These are phyloP conservation scores for Oreochromis aureus DNA, from an alignment of 2,113 vertebrate species.

Conservation along the genomic window DNA sequence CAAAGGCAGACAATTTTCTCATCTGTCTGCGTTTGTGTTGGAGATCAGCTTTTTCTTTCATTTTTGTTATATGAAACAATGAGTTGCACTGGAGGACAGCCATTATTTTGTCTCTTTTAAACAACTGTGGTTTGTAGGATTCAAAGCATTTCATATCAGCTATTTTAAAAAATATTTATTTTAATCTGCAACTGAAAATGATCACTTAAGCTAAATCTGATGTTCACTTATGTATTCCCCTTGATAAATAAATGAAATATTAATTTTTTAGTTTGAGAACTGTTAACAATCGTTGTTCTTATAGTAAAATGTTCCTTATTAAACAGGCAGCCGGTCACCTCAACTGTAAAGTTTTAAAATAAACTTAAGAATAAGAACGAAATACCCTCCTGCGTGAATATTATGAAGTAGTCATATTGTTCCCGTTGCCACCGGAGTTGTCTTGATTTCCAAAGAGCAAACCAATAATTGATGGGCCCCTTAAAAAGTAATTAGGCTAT, in stretches of 20 bases:
- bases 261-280: not conserved
- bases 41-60: not conserved
- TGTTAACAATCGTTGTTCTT: not conserved
- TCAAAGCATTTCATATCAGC: not conserved
- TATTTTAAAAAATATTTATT: not conserved
- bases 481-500: constrained; percentile 67
- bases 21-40: not conserved
- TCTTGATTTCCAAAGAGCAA: constrained; percentile 32
- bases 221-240: not conserved
- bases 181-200: not conserved
- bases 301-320: not conserved
- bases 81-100: not conserved
- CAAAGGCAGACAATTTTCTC: not conserved
- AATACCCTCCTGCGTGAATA: not conserved
- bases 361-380: constrained; percentile 1
- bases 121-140: not conserved
- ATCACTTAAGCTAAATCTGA: not conserved
- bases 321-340: not conserved
- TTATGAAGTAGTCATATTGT: constrained; percentile 11
- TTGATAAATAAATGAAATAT: not conserved
- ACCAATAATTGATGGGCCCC: constrained; percentile 59
- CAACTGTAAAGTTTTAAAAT: constrained; percentile 2
- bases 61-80: not conserved
- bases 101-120: not conserved
- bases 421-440: not conserved